Conservation (phyloP, 2,888 invertebrate genomes). For the Scrobipalpa atriplicella region DNA sequence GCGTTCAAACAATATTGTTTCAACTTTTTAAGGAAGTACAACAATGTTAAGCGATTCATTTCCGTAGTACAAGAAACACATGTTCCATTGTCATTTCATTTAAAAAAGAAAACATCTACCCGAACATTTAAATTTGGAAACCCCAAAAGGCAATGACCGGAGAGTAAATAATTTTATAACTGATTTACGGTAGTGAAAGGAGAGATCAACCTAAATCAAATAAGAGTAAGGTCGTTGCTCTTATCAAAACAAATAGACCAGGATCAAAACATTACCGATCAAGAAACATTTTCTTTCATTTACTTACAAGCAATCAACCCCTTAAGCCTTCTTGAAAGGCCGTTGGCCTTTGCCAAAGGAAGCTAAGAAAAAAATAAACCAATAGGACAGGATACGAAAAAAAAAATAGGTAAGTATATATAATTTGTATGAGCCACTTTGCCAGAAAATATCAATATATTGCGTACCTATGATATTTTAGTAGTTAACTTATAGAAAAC, state of each 20-base stretch:
- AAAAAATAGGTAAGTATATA: too few species aligned
- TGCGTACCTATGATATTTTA: too few species aligned
- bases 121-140: not conserved
- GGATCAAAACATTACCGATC: conserved; percentile 11
- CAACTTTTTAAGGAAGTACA: conserved; percentile 32
- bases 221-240: conserved; percentile 14
- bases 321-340: conserved; percentile 4
- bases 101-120: not conserved
- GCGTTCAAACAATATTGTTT: conserved; percentile 33
- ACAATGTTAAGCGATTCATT: conserved; percentile 33
- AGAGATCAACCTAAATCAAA: conserved; percentile 17
- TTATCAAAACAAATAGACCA: conserved; percentile 8
- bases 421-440: too few species aligned
- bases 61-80: conserved; percentile 19
- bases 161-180: conserved; percentile 3
- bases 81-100: conserved; percentile 11
- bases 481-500: too few species aligned
- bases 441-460: too few species aligned
- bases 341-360: conserved; percentile 2
- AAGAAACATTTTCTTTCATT: not conserved
- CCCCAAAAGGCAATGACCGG: not conserved
- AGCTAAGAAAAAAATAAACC: not conserved
- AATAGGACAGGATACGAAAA: not conserved
- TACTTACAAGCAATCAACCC: conserved; percentile 9
- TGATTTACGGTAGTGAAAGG: not conserved